These are phyloP conservation scores for Silurus meridionalis DNA, from an alignment of 2,113 vertebrate genomes.

Conservation along the genomic window DNA sequence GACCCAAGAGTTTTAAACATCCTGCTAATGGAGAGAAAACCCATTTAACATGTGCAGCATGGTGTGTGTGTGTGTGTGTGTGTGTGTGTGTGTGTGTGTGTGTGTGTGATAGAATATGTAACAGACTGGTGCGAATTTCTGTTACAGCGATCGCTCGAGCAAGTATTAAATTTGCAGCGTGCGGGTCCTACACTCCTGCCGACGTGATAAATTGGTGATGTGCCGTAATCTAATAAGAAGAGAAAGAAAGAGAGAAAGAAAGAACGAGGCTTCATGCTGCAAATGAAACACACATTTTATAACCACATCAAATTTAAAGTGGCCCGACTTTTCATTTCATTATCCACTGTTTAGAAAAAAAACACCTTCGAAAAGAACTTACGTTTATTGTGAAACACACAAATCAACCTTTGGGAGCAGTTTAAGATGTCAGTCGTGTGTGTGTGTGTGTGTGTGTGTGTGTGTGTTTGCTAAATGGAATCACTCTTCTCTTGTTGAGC, in stretches of 20 bases:
- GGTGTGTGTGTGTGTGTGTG: background rate
- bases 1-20: background rate
- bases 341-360: background rate
- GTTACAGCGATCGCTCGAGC: background rate
- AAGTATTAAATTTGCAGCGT: background rate
- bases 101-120: background rate
- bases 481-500: background rate
- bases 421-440: no score
- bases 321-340: background rate
- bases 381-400: background rate
- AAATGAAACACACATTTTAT: background rate
- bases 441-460: background rate
- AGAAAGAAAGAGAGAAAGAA: no score
- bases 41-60: background rate
- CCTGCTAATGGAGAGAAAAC: constrained; percentile 2
- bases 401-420: background rate
- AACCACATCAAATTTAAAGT: background rate
- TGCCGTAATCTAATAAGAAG: background rate
- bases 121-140: background rate
- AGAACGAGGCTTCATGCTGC: background rate
- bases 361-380: no score
- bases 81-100: no score
- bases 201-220: background rate
- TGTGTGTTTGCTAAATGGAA: background rate
- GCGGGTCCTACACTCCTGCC: background rate